These are phyloP conservation scores for Malaclemys terrapin DNA, from an alignment of 2,113 vertebrate genomes.

Conservation along the genomic window DNA sequence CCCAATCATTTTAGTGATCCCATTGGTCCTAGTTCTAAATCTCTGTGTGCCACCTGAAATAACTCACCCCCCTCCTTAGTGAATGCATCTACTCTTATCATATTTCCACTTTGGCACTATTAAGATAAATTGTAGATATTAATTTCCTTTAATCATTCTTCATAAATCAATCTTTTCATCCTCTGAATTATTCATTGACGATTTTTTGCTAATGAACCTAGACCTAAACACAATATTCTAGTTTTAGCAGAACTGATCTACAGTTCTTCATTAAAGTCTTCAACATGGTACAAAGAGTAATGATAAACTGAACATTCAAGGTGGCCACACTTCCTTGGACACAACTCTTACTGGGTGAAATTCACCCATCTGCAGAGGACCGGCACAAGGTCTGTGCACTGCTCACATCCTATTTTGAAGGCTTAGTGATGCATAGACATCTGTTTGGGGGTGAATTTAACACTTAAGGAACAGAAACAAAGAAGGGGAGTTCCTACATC, in stretches of 20 bases:
- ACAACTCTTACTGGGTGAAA: neutral
- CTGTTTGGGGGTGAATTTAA: neutral
- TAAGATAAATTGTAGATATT: neutral
- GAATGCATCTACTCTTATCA: neutral
- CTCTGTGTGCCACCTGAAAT: neutral
- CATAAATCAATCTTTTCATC: neutral
- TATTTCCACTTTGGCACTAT: neutral
- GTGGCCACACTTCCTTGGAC: accelerated
- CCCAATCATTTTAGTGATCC: neutral
- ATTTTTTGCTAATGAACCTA: neutral
- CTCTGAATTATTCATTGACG: neutral
- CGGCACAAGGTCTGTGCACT: neutral
- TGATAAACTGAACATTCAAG: neutral
- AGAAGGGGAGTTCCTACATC: neutral
- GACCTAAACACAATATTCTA: neutral
- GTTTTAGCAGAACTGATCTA: neutral
- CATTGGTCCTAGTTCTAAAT: neutral
- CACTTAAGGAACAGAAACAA: neutral
- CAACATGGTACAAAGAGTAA: neutral
- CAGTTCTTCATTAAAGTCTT: neutral
- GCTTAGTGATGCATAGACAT: neutral
- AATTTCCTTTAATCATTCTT: neutral
- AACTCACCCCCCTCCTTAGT: neutral
- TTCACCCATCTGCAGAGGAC: neutral
- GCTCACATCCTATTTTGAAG: neutral